These are phyloP conservation scores for Acipenser oxyrinchus DNA, from an alignment of 2,797 vertebrate genomes.

Conservation along the genomic window DNA sequence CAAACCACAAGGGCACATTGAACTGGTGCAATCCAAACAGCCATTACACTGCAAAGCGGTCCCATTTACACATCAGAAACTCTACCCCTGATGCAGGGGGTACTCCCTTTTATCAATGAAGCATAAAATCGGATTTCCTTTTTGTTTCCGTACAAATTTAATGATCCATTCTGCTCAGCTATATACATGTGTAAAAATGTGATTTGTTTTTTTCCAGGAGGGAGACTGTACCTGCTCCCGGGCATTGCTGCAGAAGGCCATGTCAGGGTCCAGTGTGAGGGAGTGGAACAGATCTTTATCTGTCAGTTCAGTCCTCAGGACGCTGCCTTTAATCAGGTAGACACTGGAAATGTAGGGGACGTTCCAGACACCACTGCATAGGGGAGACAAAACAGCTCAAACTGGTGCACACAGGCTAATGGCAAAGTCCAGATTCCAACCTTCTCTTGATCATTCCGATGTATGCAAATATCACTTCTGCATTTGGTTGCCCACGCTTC, in stretches of 20 bases:
- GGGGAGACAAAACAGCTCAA: neutral
- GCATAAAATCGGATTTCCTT: too few relatives aligned
- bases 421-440: neutral
- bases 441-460: neutral
- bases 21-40: too few relatives aligned
- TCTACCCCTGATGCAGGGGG: too few relatives aligned
- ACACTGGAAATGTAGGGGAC: slow-evolving; percentile 82
- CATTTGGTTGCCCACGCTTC: too few relatives aligned
- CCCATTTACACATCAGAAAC: too few relatives aligned
- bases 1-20: too few relatives aligned
- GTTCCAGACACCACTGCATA: slow-evolving; percentile 82
- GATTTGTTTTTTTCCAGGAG: too few relatives aligned
- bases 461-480: neutral
- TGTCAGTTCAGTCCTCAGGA: slow-evolving; percentile 61
- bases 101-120: too few relatives aligned
- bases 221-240: slow-evolving; percentile 55
- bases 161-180: too few relatives aligned
- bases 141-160: too few relatives aligned
- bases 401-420: neutral
- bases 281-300: slow-evolving; percentile 62
- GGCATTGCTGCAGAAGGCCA: slow-evolving; percentile 77
- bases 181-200: too few relatives aligned
- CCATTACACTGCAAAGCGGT: too few relatives aligned
- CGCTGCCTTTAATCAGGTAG: slow-evolving; percentile 71
- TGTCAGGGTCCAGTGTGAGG: slow-evolving; percentile 73